These are phyloP conservation scores for Brachirus orientalis DNA, from an alignment of 2,113 vertebrate species.

Conservation along the genomic window DNA sequence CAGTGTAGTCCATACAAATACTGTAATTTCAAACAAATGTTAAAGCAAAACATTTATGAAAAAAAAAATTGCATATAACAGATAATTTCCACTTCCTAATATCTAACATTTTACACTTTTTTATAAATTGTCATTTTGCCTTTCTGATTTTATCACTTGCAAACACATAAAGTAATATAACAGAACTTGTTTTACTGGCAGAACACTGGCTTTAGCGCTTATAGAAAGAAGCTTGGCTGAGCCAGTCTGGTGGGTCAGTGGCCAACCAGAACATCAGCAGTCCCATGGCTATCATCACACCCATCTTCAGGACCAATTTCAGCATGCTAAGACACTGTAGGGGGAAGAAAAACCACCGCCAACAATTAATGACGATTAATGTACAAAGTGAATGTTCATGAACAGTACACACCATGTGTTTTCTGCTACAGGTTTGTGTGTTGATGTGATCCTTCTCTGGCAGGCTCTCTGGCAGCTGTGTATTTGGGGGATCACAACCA, in stretches of 20 bases:
- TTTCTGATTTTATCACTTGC: background rate
- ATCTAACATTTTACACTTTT: background rate
- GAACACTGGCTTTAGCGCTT: background rate
- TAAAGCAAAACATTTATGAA: slow-evolving; percentile 26
- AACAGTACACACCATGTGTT: slow-evolving; percentile 39
- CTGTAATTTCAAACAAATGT: slow-evolving; percentile 1
- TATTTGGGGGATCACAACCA: slow-evolving; percentile 6
- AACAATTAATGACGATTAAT: background rate
- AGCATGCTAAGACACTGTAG: slow-evolving; percentile 60
- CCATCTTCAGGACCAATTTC: slow-evolving; percentile 59
- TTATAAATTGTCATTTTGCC: background rate
- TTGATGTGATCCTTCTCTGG: slow-evolving; percentile 3
- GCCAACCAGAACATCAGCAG: slow-evolving; percentile 74
- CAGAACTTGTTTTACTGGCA: background rate
- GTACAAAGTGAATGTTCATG: background rate
- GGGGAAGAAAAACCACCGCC: background rate
- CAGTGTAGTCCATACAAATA: background rate
- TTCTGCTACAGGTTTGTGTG: slow-evolving; percentile 27
- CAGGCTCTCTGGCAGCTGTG: slow-evolving; percentile 11
- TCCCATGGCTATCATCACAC: slow-evolving; percentile 60
- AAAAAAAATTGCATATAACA: slow-evolving; percentile 21
- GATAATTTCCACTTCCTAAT: background rate
- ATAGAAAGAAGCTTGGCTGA: slow-evolving; percentile 15
- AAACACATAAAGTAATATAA: background rate
- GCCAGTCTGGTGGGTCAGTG: slow-evolving; percentile 63